Evolutionary conservation across 1,140 invertebrate species (phyloP), one percentile per base, ranked within the genome.

Genomic region (Oedothorax gibbosus): DNA sequence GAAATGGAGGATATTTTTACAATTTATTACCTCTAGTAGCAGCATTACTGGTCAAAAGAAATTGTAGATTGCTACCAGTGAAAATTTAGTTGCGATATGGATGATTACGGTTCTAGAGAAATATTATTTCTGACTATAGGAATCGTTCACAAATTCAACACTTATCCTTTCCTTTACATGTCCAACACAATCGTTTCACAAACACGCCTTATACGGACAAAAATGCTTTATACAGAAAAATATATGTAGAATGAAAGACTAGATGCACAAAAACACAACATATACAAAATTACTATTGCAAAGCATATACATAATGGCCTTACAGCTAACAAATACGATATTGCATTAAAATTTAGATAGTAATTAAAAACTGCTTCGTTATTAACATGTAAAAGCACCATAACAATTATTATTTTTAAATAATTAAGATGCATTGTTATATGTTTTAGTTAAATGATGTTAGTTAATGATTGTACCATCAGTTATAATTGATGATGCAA

Each of bases 101-200:
- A 83, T 83, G 71, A 62, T 82, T 56, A 84, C 81, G 76, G 62
- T 84, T 76, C 71, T 84, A 84, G 81, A 84, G 62, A 75, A 84
- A 75, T 75, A 79, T 75, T 60, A 75, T 65, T n/a, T 76, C 53
- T 73, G 54, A 49, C 18, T 57, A 66, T 66, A 84, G 72, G 64
- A 84, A 84, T 84, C 81, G 81, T 84, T 84, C 81, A 84, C 81
- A 84, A 84, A 66, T 68, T 73, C 50, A 66, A 50, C 49, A n/a
- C 11, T 53, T 53, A 64, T 64, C n/a, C 54, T 79, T 54, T 7
- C 64, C 14, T 18, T 77, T 14, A 21, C 15, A 81, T 6, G 18
- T 51, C 56, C 20, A 57, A 57, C 14, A 71, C 76, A 81, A 69
- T 21, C 18, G 56, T 50, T 71, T 81, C 78, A 71, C 21, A 62